phyloP scores from a whole-genome alignment of 2,888 invertebrate species.

The Aricia artaxerxes region DNA sequence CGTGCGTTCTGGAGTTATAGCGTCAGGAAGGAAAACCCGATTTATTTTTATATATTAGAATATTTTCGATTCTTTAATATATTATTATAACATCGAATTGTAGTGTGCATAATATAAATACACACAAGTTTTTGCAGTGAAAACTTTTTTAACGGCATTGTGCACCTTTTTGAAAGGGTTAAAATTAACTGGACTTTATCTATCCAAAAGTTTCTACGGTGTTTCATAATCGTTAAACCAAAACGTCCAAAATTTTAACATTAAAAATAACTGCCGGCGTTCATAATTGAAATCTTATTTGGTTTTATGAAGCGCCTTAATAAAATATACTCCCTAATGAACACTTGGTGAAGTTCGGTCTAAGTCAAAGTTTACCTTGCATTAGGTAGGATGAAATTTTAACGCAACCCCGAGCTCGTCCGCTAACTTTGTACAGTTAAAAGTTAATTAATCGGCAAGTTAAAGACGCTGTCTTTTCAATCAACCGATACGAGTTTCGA shows the following conservation, averaged over 20 bases:
- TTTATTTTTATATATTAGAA: too few relatives aligned
- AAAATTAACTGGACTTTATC: neutral
- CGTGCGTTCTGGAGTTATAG: too few relatives aligned
- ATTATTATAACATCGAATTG: too few relatives aligned
- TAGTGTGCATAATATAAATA: neutral
- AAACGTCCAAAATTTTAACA: neutral
- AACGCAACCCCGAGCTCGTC: slow-evolving; percentile 38
- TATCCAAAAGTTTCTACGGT: neutral
- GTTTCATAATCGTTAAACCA: neutral
- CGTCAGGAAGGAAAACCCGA: too few relatives aligned
- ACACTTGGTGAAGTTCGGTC: slow-evolving; percentile 26
- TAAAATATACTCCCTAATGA: slow-evolving; percentile 28
- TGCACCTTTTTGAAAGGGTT: neutral
- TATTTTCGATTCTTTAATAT: too few relatives aligned
- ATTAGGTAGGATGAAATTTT: slow-evolving; percentile 35
- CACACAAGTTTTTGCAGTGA: neutral
- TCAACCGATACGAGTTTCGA: slow-evolving; percentile 37
- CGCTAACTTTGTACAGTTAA: slow-evolving; percentile 39
- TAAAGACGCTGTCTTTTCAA: slow-evolving; percentile 43
- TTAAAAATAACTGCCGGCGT: neutral
- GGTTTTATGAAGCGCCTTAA: slow-evolving; percentile 27
- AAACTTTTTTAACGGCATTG: neutral
- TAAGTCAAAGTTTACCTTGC: slow-evolving; percentile 32
- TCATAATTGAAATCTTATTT: slow-evolving; percentile 6
- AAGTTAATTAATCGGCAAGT: slow-evolving; percentile 53